Evolutionary conservation across 1,140 invertebrate genomes (phyloP), one percentile per base, ranked within the genome.

Genomic region (Saccostrea cuccullata): DNA sequence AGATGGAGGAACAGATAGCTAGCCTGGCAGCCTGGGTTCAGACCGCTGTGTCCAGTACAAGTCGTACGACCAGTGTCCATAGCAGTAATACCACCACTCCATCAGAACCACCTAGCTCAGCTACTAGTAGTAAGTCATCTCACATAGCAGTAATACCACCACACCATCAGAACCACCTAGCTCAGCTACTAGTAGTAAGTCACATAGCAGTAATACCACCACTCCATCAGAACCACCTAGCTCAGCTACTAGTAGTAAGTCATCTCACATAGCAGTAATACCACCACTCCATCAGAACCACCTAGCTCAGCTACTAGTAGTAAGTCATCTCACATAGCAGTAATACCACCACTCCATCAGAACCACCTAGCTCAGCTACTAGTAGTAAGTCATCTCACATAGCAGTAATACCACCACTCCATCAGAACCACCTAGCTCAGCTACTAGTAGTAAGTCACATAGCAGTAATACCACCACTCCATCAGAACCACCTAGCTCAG

Each of bases 1-100:
- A 90, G 86, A 90, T 90, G 89, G 89, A 90, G 77, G 89, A 82
- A 17, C 89, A 90, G 82, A 84, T 90, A 15, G 89, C 89, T 0
- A 90, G 85, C 30, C 47, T 90, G 17, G 87, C 89, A 60, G 89
- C 89, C 0, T 90, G 89, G 89, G 89, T 90, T 1, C 89, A 90
- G 36, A 90, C 89, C 8, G 89, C 89, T 0, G 89, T 88, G 47
- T 84, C 86, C 47, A 87, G 64, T 40, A 86, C 73, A 55, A 82
- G 87, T 67, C 86, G 86, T 9, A 84, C 87, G 5, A 90, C 86
- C 64, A 90, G 89, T 88, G 86, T 90, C 12, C 84, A 85, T 15
- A 89, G 89, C 86, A 89, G 88, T 55, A 82, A 82, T 20, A 88
- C 86, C 70, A 86, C 86, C 15, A 87, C 89, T 30, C 85, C 86